Conservation (phyloP, 1,140 invertebrate species). For the Plodia interpunctella region DNA sequence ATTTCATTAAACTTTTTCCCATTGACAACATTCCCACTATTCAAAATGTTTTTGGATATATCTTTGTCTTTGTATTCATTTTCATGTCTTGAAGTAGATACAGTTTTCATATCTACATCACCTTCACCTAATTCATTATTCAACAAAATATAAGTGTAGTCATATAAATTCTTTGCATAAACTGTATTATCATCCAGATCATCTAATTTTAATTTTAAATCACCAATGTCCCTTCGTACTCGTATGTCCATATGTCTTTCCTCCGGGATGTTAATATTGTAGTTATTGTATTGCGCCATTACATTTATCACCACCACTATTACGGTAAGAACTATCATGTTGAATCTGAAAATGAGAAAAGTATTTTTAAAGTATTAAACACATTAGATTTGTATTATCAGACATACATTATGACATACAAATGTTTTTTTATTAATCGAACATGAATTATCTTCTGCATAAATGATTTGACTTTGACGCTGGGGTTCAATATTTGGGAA, state of each 20-base stretch:
- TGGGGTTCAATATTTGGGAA: too few species aligned
- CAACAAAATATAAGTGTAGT: neutral
- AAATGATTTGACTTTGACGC: too few species aligned
- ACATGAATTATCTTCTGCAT: too few species aligned
- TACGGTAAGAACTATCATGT: conserved; percentile 16
- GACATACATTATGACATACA: too few species aligned
- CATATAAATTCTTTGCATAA: neutral
- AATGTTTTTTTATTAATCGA: too few species aligned
- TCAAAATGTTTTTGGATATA: neutral
- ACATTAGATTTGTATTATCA: too few species aligned
- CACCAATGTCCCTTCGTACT: conserved; percentile 15
- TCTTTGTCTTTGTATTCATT: conserved; percentile 1
- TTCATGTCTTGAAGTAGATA: neutral
- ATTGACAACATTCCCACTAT: neutral
- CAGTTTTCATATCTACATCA: neutral
- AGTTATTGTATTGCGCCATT: conserved; percentile 24
- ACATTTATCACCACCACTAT: conserved; percentile 23
- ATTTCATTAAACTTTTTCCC: neutral
- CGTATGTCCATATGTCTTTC: conserved; percentile 13
- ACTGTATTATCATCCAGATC: neutral
- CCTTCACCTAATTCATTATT: neutral
- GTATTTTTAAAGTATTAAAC: too few species aligned
- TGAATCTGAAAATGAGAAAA: neutral
- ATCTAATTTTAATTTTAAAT: neutral
- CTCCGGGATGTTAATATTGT: conserved; percentile 19